Conservation (phyloP, 2,113 vertebrate genomes). For the Paraplagusia blochii region DNA sequence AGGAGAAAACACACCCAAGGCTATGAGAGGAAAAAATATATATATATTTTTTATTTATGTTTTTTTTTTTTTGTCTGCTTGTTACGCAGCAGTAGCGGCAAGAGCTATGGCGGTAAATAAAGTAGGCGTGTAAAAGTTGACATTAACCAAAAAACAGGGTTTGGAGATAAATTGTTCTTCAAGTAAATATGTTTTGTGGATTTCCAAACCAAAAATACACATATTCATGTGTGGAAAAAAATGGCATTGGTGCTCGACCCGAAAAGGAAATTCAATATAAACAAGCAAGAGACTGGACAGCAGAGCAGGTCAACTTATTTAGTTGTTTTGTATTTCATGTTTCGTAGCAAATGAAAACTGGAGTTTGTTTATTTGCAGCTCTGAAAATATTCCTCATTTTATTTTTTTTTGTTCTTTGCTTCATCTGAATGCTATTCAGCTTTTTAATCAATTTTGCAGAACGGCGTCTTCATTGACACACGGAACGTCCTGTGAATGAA, state of each 20-base stretch:
- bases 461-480: neutral
- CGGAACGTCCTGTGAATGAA: neutral
- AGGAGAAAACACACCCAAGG: conserved; percentile 12
- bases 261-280: conserved; percentile 14
- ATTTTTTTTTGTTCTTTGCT: neutral
- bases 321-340: neutral
- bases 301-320: conserved; percentile 12
- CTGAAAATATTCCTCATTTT: neutral
- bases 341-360: neutral
- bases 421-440: neutral
- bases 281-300: conserved; percentile 41
- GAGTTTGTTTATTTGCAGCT: neutral
- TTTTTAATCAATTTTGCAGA: neutral
- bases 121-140: no score
- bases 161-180: conserved; percentile 4
- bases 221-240: neutral
- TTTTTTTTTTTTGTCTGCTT: conserved; percentile 14
- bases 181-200: neutral
- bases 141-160: no score
- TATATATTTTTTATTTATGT: conserved; percentile 45
- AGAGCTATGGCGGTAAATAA: no score
- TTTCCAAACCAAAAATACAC: neutral
- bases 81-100: no score
- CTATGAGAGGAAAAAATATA: conserved; percentile 1
- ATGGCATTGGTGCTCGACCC: conserved; percentile 3